Evolutionary conservation across 2,113 vertebrate species (phyloP).

Genomic region (Salminus brasiliensis): DNA sequence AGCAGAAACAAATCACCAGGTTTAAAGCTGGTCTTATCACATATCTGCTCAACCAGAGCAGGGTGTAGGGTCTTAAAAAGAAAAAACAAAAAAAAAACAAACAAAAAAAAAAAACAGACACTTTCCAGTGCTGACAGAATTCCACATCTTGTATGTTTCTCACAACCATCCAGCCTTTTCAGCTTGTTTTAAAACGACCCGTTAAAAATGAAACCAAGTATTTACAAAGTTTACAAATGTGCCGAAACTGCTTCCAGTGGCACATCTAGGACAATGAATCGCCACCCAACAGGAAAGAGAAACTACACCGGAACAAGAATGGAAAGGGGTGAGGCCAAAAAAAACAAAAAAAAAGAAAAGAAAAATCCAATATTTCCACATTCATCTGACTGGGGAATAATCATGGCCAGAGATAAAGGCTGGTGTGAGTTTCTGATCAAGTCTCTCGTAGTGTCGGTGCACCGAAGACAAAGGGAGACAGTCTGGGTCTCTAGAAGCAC

Average conservation of each 20-base stretch:
- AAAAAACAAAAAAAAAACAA: too few species aligned
- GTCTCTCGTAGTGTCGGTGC: constrained; percentile 75
- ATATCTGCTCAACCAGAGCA: not conserved
- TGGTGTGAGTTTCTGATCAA: constrained; percentile 56
- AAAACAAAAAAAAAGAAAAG: not conserved
- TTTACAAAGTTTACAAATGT: constrained; percentile 75
- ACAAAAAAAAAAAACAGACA: not conserved
- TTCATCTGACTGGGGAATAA: constrained; percentile 62
- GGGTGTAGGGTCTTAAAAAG: too few species aligned
- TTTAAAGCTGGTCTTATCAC: constrained; percentile 4
- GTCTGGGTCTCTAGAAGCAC: constrained; percentile 82
- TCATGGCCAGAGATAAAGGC: constrained; percentile 59
- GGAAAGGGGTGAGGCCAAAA: too few species aligned
- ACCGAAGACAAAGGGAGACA: constrained; percentile 72
- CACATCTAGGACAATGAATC: constrained; percentile 58
- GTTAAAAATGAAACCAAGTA: constrained; percentile 79
- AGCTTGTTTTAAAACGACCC: constrained; percentile 81
- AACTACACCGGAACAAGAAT: constrained; percentile 43
- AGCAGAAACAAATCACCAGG: not conserved
- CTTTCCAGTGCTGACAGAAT: constrained; percentile 71
- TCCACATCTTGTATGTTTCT: constrained; percentile 46
- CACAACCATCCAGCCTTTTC: constrained; percentile 66
- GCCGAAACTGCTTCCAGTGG: constrained; percentile 58
- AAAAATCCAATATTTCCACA: constrained; percentile 20
- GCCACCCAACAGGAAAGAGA: constrained; percentile 68